Percentiles rank a stretch among this genome's conserved stretches.
These are phyloP conservation scores for Phoebastria nigripes DNA, from an alignment of 2,797 vertebrate genomes.

Conservation along the genomic window DNA sequence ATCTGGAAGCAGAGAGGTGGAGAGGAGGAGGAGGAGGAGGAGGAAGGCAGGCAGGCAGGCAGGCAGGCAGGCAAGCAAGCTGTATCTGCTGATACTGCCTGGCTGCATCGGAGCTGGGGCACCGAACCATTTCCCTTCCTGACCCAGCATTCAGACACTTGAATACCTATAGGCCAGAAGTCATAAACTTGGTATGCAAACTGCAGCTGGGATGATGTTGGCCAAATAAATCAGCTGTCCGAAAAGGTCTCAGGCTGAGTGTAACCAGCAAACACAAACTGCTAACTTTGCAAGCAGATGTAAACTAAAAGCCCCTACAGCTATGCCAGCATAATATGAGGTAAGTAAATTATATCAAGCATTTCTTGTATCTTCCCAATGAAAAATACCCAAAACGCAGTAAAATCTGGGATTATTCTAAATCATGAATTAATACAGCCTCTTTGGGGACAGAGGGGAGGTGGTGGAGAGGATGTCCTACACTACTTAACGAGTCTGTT, in stretches of 20 bases:
- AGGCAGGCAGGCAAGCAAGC: neutral
- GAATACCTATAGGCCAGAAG: neutral
- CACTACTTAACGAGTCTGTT: neutral
- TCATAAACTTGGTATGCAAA: neutral
- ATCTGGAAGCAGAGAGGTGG: neutral
- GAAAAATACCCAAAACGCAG: neutral
- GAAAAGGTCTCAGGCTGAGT: neutral
- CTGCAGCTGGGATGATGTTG: neutral
- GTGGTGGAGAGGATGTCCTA: neutral
- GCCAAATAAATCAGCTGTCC: neutral
- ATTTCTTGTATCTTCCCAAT: neutral
- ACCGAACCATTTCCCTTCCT: neutral
- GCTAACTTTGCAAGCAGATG: neutral
- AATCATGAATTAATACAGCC: neutral
- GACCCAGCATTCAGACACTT: neutral
- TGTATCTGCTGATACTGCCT: neutral
- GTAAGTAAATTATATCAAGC: neutral
- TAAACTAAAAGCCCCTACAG: neutral
- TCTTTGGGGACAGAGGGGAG: neutral
- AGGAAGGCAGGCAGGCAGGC: neutral
- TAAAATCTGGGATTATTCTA: neutral
- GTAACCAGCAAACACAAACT: neutral
- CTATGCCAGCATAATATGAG: neutral
- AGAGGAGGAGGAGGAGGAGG: neutral
- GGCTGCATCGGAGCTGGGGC: neutral